phyloP scores from a whole-genome alignment of 2,797 vertebrate genomes.

The Xiphophorus birchmanni region DNA sequence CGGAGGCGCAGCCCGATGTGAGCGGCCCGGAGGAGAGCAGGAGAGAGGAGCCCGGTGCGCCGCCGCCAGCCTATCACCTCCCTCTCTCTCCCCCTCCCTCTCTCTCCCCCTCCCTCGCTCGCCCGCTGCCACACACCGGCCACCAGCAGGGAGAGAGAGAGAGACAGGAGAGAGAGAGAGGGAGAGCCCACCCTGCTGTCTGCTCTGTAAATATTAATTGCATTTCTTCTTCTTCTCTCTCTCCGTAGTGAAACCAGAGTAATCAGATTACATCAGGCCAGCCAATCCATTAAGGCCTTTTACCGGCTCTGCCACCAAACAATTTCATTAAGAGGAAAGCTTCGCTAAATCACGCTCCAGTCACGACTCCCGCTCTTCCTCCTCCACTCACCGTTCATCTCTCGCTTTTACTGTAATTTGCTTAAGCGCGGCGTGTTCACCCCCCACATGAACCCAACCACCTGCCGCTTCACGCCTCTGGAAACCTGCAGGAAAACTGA shows the following conservation, averaged over 20 bases:
- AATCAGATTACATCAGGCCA: constrained; percentile 99
- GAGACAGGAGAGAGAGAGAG: constrained; percentile 63
- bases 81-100: constrained; percentile 47
- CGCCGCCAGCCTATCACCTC: constrained; percentile 77
- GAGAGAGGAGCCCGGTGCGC: constrained; percentile 56
- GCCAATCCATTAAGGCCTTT: constrained; percentile 99
- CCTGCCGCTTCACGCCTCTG: not conserved
- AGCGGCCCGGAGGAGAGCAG: constrained; percentile 52
- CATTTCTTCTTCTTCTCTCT: constrained; percentile 71
- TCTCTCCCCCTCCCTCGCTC: constrained; percentile 49
- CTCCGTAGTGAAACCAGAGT: constrained; percentile 94
- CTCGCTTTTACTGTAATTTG: constrained; percentile 78
- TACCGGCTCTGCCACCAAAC: constrained; percentile 99
- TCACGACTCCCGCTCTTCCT: constrained; percentile 88
- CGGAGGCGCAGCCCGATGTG: constrained; percentile 61
- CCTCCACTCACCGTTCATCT: constrained; percentile 69
- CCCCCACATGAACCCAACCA: not conserved
- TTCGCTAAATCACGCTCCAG: constrained; percentile 97
- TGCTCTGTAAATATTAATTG: constrained; percentile 99
- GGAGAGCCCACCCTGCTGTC: constrained; percentile 87
- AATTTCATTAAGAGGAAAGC: constrained; percentile 99
- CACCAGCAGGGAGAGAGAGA: constrained; percentile 27
- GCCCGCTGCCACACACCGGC: constrained; percentile 67
- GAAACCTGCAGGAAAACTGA: not conserved
- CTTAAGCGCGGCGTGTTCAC: constrained; percentile 44